phyloP scores from a whole-genome alignment of 2,113 vertebrate species.

The Siniperca chuatsi region DNA sequence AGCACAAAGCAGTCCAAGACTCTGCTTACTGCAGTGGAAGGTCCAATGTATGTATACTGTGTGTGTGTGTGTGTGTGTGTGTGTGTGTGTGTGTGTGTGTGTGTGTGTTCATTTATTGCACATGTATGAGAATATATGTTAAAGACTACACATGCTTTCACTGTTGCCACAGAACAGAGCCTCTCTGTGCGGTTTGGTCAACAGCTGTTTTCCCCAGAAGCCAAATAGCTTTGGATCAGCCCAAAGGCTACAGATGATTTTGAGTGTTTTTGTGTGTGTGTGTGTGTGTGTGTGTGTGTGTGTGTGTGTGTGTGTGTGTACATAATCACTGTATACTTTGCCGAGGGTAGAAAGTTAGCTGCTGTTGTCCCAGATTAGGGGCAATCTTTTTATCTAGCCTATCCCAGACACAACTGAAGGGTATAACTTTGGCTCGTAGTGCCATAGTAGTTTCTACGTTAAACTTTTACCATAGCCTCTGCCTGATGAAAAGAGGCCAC shows the following conservation, averaged over 20 bases:
- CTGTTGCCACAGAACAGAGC: slow-evolving; percentile 53
- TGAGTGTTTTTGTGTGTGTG: background rate
- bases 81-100: slow-evolving; percentile 24
- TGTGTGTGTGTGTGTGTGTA: background rate
- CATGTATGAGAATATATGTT: slow-evolving; percentile 30
- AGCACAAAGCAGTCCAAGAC: slow-evolving; percentile 74
- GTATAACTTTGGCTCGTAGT: background rate
- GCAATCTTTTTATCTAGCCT: background rate
- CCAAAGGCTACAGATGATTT: slow-evolving; percentile 48
- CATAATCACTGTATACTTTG: slow-evolving; percentile 44
- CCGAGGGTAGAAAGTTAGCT: slow-evolving; percentile 29
- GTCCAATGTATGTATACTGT: slow-evolving; percentile 46
- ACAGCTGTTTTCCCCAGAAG: slow-evolving; percentile 70
- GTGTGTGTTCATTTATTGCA: background rate
- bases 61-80: slow-evolving; percentile 13
- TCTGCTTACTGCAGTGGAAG: slow-evolving; percentile 64
- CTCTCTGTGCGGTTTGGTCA: slow-evolving; percentile 62
- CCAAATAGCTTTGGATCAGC: slow-evolving; percentile 60
- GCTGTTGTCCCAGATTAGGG: slow-evolving; percentile 40
- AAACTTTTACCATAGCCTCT: background rate
- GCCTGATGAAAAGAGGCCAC: background rate
- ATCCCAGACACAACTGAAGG: background rate
- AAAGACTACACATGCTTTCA: slow-evolving; percentile 51
- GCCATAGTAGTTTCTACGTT: background rate
- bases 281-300: background rate